These are phyloP conservation scores for Oreochromis grahami DNA, from an alignment of 2,797 vertebrate species.

Conservation along the genomic window DNA sequence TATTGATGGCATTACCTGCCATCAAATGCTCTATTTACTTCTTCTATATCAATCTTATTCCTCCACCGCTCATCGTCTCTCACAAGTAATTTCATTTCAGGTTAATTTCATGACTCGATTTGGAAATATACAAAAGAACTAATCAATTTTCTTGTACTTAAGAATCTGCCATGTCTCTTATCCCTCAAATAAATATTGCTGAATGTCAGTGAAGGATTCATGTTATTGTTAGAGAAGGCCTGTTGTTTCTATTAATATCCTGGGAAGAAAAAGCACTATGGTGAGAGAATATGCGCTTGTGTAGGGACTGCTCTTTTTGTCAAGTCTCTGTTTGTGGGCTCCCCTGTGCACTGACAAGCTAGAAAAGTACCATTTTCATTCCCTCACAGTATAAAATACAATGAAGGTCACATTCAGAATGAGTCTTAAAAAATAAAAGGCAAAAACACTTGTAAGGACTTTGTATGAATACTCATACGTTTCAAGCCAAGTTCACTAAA, in stretches of 20 bases:
- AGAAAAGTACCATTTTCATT: neutral
- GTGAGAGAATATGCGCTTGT: neutral
- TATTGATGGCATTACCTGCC: constrained; percentile 20
- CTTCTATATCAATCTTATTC: neutral
- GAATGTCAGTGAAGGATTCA: neutral
- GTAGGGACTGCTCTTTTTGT: neutral
- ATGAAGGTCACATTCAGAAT: neutral
- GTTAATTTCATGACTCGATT: constrained; percentile 11
- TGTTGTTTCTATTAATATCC: neutral
- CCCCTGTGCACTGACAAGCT: neutral
- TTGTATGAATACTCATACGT: neutral
- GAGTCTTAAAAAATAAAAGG: neutral
- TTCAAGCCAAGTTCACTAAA: neutral
- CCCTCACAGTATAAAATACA: neutral
- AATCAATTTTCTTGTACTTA: neutral
- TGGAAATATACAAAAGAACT: constrained; percentile 1
- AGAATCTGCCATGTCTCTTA: neutral
- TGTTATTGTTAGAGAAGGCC: neutral
- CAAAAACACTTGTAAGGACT: neutral
- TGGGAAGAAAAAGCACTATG: neutral
- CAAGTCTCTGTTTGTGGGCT: neutral
- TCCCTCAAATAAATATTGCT: neutral
- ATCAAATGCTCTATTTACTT: constrained; percentile 18
- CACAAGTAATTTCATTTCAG: constrained; percentile 4
- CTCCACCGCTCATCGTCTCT: neutral